phyloP scores from a whole-genome alignment of 2,797 vertebrate species.

The Trachurus trachurus region DNA sequence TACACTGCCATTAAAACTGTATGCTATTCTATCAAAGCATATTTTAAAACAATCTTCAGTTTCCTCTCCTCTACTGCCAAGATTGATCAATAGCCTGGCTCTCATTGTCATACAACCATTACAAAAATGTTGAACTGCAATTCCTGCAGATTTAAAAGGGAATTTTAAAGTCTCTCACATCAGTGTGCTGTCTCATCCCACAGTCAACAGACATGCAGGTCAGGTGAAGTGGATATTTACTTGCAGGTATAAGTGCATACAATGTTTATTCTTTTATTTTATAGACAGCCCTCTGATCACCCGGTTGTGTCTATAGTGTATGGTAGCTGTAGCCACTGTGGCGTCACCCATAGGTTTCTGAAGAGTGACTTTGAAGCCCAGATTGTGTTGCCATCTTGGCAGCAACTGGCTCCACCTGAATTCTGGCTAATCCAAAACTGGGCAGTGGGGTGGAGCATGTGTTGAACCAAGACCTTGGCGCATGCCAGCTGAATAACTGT shows the following conservation, averaged over 20 bases:
- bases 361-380: no score
- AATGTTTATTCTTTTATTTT: no score
- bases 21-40: background rate
- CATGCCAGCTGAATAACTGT: no score
- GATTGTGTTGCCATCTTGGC: no score
- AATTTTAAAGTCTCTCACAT: background rate
- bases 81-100: background rate
- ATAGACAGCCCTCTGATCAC: background rate
- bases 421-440: no score
- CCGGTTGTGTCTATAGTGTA: background rate
- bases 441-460: no score
- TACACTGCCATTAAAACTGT: background rate
- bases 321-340: no score
- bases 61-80: background rate
- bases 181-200: background rate
- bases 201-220: constrained; percentile 18
- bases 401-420: no score
- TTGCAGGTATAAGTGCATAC: background rate
- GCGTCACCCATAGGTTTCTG: no score
- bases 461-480: no score
- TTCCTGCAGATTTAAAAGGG: constrained; percentile 7
- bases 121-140: background rate
- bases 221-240: background rate
- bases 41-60: background rate
- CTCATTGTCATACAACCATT: background rate